phyloP scores from a whole-genome alignment of 2,797 vertebrate species.

The Potorous gilbertii region DNA sequence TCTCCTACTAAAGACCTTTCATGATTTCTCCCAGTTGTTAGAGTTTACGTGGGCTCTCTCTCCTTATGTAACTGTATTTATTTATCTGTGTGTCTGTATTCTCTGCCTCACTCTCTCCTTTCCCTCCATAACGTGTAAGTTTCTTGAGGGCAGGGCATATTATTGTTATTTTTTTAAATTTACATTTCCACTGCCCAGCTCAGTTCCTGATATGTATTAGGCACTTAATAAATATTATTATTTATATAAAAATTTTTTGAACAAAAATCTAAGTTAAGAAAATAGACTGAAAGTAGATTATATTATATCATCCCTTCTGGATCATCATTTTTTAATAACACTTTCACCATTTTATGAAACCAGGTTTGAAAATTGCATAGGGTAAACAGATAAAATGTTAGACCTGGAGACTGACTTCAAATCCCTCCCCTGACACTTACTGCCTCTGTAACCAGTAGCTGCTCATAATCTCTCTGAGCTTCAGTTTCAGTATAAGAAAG shows the following conservation, averaged over 20 bases:
- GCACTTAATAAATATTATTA: neutral
- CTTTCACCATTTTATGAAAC: neutral
- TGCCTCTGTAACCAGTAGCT: neutral
- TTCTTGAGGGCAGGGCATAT: neutral
- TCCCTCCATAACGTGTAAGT: neutral
- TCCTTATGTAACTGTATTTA: neutral
- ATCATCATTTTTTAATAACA: neutral
- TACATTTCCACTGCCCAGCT: neutral
- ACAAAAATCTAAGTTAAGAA: conserved; percentile 24
- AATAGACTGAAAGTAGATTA: neutral
- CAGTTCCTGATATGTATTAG: neutral
- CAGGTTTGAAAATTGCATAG: neutral
- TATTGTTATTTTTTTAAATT: neutral
- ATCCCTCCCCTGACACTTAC: neutral
- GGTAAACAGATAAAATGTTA: neutral
- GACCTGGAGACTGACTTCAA: neutral
- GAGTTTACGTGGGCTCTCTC: neutral
- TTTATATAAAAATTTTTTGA: no score
- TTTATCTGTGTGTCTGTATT: neutral
- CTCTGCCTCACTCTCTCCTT: neutral
- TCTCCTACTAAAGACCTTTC: neutral
- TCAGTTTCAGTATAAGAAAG: neutral
- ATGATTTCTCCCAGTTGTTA: neutral
- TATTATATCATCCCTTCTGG: neutral
- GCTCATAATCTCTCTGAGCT: neutral